Conservation (phyloP, 2,888 invertebrate genomes). For the Piscicola geometra region DNA sequence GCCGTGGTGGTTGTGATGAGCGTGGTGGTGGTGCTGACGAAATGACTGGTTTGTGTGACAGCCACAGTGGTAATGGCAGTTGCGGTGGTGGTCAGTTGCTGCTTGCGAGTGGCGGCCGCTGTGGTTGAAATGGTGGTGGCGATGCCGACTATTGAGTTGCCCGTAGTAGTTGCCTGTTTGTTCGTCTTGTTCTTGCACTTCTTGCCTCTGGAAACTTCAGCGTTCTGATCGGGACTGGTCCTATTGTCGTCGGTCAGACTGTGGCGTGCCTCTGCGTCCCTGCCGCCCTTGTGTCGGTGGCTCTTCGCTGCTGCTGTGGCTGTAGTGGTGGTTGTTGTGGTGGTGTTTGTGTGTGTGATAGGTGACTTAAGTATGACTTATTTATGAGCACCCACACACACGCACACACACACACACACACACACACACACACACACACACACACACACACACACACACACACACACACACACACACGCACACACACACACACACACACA, state of each 20-base stretch:
- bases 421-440: too few relatives aligned
- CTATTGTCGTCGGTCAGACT: background rate
- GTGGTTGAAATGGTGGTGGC: background rate
- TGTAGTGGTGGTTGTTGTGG: too few relatives aligned
- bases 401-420: too few relatives aligned
- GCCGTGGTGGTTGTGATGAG: background rate
- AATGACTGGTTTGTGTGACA: background rate
- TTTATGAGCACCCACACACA: too few relatives aligned
- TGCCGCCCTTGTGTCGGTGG: background rate
- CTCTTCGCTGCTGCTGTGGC: background rate
- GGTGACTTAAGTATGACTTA: too few relatives aligned
- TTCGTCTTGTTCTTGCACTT: background rate
- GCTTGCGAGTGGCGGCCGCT: background rate
- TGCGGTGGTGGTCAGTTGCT: too few relatives aligned
- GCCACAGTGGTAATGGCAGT: too few relatives aligned
- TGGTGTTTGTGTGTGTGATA: too few relatives aligned
- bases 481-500: too few relatives aligned
- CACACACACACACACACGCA: too few relatives aligned
- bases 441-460: too few relatives aligned
- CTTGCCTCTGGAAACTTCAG: background rate
- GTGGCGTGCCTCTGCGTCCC: too few relatives aligned
- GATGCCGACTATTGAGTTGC: background rate
- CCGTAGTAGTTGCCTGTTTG: constrained; percentile 2
- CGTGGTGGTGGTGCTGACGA: background rate
- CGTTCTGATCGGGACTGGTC: background rate